Conservation (phyloP, 2,113 vertebrate species). For the Anarhynchus alexandrinus region DNA sequence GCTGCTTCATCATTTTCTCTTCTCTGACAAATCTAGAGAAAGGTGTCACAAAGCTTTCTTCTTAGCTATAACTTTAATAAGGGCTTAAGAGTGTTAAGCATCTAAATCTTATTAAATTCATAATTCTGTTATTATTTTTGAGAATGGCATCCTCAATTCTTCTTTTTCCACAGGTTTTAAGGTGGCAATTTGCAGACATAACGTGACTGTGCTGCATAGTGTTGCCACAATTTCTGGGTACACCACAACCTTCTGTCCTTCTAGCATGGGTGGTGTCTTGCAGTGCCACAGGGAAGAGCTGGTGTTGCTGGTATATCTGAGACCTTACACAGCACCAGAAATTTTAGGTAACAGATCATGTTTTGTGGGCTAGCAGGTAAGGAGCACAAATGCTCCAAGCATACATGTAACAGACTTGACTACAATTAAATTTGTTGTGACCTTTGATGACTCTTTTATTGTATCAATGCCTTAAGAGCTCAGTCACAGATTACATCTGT, state of each 20-base stretch:
- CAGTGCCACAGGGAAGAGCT: not conserved
- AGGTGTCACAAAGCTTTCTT: not conserved
- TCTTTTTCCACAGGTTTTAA: not conserved
- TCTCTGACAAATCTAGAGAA: not conserved
- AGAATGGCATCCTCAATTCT: not conserved
- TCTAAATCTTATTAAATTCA: not conserved
- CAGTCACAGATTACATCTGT: not conserved
- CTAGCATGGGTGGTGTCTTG: accelerated
- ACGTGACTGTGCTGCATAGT: not conserved
- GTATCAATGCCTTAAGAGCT: not conserved
- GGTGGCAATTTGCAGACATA: not conserved
- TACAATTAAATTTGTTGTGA: not conserved
- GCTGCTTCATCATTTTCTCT: not conserved
- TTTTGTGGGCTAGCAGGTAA: not conserved
- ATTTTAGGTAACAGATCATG: not conserved
- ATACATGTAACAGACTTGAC: not conserved
- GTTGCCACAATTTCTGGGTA: not conserved
- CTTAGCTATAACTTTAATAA: not conserved
- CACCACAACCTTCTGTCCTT: not conserved
- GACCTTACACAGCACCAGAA: not conserved
- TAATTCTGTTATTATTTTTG: not conserved
- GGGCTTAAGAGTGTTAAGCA: not conserved
- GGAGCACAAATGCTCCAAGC: not conserved
- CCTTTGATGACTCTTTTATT: not conserved
- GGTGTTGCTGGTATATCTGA: not conserved